These are phyloP conservation scores for Apamea epomidion DNA, from an alignment of 2,888 invertebrate genomes.

Conservation along the genomic window DNA sequence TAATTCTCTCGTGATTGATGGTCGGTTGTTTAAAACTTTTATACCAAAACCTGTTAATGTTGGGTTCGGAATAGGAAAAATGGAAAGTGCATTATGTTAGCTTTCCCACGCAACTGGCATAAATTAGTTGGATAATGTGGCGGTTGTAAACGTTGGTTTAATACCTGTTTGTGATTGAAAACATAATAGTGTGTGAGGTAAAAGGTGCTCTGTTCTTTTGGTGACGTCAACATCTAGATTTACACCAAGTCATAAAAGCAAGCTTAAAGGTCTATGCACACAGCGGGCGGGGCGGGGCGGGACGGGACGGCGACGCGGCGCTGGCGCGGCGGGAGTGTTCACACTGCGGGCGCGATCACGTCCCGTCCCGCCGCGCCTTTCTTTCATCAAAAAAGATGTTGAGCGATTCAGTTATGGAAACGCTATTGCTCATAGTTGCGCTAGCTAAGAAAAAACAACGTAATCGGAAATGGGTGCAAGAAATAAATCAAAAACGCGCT, in stretches of 20 bases:
- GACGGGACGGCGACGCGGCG: too few relatives aligned
- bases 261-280: too few relatives aligned
- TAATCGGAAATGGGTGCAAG: too few relatives aligned
- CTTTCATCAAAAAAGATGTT: too few relatives aligned
- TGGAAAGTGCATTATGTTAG: constrained; percentile 58
- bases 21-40: constrained; percentile 9
- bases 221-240: neutral
- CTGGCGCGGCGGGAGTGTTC: too few relatives aligned
- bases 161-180: constrained; percentile 12
- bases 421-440: too few relatives aligned
- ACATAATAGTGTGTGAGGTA: constrained; percentile 9
- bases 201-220: neutral
- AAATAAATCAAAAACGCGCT: too few relatives aligned
- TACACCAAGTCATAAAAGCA: neutral
- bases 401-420: too few relatives aligned
- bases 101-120: constrained; percentile 51
- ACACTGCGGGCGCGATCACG: too few relatives aligned
- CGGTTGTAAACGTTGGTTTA: constrained; percentile 37
- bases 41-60: constrained; percentile 16
- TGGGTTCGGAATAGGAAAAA: constrained; percentile 52
- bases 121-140: constrained; percentile 46
- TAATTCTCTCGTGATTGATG: constrained; percentile 24
- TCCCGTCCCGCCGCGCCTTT: too few relatives aligned
- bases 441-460: too few relatives aligned
- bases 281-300: too few relatives aligned